Evolutionary conservation across 2,888 invertebrate species (phyloP), one percentile per base, ranked within the genome.

Genomic region (Caenorhabditis sp.): DNA sequence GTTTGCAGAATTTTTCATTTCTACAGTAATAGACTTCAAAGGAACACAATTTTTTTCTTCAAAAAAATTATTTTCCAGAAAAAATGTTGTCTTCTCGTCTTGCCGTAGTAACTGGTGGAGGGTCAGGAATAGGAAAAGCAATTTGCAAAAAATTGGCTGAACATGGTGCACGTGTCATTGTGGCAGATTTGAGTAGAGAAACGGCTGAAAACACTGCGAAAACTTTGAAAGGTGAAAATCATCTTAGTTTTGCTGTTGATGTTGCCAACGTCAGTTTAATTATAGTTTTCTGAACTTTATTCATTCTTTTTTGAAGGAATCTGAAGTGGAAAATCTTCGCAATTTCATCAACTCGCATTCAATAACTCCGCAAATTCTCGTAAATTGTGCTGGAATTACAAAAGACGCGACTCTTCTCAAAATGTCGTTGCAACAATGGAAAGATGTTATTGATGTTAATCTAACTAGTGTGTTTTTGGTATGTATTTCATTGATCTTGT

Each of bases 71-170:
- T 51, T 51, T 43, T 10, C 14, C 6, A 14, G 3, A 43, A 43
- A 43, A 43, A 14, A 43, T 43, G 43, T 17, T 43, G 43, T 6
- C 43, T 43, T 51, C 62, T 10, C 23, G 23, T 27, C 12, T 62
- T 1, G 51, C 62, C 10, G n/a, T 62, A 36, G 62, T 62, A 17
- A 62, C 62, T n/a, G 62, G 62, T 53, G 23, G 93, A 58, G 95
- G 94, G 1, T 93, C 94, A 68, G 96, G 95, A n/a, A 94, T 96
- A 75, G 96, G 96, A 0, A 91, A 93, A 84, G 93, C 94, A 58
- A 92, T 93, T 31, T 94, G 94, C 85, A 91, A 92, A 81, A 89
- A 92, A 23, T 89, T 96, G 58, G 93, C 94, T 0, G 91, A 92
- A 78, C 93, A 95, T 88, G 95, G 95, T 0, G 94, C 95, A n/a